A percentile compares a stretch with the other conserved stretches of the same genome.
phyloP scores from a whole-genome alignment of 2,113 vertebrate genomes.

The Agapornis roseicollis region DNA sequence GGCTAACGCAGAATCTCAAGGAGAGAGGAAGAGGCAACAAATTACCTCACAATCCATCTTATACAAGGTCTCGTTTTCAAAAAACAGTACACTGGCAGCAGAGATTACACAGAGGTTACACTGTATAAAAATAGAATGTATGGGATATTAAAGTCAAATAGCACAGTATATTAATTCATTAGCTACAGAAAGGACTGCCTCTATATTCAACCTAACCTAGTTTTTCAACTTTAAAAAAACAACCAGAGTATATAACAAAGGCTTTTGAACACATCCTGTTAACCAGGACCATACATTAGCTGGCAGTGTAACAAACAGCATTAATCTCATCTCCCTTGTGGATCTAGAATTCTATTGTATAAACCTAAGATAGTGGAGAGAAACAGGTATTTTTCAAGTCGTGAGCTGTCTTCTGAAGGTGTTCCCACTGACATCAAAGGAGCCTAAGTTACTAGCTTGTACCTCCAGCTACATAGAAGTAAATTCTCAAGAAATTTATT shows the following conservation, averaged over 20 bases:
- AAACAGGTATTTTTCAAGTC: not conserved
- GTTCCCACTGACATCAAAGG: not conserved
- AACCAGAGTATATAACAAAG: not conserved
- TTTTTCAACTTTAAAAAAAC: not conserved
- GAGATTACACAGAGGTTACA: not conserved
- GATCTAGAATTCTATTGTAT: not conserved
- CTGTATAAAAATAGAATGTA: not conserved
- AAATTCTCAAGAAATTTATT: not conserved
- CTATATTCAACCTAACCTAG: not conserved
- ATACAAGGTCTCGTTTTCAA: not conserved
- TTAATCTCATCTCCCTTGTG: not conserved
- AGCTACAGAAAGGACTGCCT: not conserved
- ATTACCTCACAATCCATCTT: not conserved
- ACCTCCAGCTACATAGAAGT: not conserved
- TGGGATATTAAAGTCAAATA: not conserved
- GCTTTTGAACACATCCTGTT: not conserved
- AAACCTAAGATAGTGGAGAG: not conserved
- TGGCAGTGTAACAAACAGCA: not conserved
- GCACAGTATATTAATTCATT: not conserved
- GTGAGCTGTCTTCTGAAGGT: not conserved
- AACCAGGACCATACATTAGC: not conserved
- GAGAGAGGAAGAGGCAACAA: not conserved
- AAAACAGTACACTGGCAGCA: not conserved
- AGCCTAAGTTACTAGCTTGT: not conserved
- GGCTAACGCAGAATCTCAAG: not conserved